Evolutionary conservation across 2,888 invertebrate genomes (phyloP), one percentile per base, ranked within the genome.

Genomic region (Hyposoter dolosus): DNA sequence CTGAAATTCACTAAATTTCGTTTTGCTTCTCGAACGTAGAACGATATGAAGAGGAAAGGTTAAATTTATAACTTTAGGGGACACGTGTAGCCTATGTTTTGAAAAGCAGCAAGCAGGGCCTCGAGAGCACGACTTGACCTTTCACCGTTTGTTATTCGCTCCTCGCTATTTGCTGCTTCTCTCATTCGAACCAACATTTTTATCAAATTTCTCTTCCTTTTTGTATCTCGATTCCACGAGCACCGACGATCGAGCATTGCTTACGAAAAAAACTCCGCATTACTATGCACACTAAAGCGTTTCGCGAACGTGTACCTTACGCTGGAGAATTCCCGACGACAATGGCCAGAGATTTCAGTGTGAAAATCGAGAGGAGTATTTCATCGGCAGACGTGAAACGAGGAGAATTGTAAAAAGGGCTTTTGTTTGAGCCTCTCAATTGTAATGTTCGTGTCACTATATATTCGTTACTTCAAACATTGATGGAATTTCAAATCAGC

Each of bases 91-190:
- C 43, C 9, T 43, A 28, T 28, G 28, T 65, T 47, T 19, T 65
- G 45, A 72, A 63, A 84, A 84, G 78, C 71, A 71, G 79, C 71
- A 35, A 77, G 76, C 45, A 68, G 68, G 35, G 77, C 65, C 78
- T 78, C 83, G 74, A 47, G 83, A 47, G 83, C 81, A 78, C 81
- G 72, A 83, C 68, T 86, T 78, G 86, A 86, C 83, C 83, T 83
- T 82, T 82, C 68, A 75, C 86, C 85, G 71, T 86, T 87, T 83
- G 83, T 71, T 84, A 87, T 86, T 82, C 83, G 75, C 56, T 83
- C 75, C 86, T 86, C 86, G 81, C 81, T 84, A 82, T 82, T 79
- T 43, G 69, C 56, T 60, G 19, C 82, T 63, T 86, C 63, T 60
- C n/a, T 76, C 65, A 3, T 66, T 6, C 32, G 4, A 17, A 45